phyloP scores from a whole-genome alignment of 1,140 invertebrate genomes.

The Aphaenogaster ashmeadi region DNA sequence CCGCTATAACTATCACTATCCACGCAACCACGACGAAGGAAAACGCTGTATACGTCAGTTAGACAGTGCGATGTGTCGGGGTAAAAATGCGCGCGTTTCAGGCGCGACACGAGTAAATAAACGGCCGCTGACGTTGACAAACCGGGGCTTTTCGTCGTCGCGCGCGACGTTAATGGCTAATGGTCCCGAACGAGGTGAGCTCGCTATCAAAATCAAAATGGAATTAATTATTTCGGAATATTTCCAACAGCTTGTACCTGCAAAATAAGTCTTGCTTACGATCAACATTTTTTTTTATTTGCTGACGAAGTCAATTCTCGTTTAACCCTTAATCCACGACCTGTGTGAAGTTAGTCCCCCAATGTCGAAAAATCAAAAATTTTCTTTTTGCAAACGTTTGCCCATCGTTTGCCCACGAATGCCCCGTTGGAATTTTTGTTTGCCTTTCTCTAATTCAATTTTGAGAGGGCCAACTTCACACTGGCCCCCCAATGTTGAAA shows the following conservation, averaged over 20 bases:
- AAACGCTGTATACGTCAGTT: conserved; percentile 2
- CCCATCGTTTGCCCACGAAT: too few species aligned
- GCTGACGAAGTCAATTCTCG: not conserved
- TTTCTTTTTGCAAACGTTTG: too few species aligned
- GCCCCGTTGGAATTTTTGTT: too few species aligned
- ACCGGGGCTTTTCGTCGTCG: conserved; percentile 62
- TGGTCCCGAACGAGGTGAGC: conserved; percentile 46
- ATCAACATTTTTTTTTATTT: not conserved
- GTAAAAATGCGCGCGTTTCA: conserved; percentile 62
- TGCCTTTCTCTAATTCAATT: too few species aligned
- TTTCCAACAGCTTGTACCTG: not conserved
- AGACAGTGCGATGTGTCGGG: conserved; percentile 1
- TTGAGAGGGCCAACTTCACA: too few species aligned
- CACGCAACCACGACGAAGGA: not conserved
- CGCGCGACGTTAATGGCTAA: conserved; percentile 66
- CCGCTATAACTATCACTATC: conserved; percentile 29
- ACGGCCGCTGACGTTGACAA: conserved; percentile 65
- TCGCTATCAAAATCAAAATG: conserved; percentile 15
- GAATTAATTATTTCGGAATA: not conserved
- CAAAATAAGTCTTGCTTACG: not conserved
- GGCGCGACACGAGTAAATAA: conserved; percentile 70
- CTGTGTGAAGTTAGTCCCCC: too few species aligned
- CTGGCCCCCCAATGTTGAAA: too few species aligned
- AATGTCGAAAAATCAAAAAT: too few species aligned
- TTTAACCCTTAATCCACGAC: not conserved